Evolutionary conservation across 1,140 invertebrate genomes (phyloP), one percentile per base, ranked within the genome.

Genomic region (Heliconius melpomene): DNA sequence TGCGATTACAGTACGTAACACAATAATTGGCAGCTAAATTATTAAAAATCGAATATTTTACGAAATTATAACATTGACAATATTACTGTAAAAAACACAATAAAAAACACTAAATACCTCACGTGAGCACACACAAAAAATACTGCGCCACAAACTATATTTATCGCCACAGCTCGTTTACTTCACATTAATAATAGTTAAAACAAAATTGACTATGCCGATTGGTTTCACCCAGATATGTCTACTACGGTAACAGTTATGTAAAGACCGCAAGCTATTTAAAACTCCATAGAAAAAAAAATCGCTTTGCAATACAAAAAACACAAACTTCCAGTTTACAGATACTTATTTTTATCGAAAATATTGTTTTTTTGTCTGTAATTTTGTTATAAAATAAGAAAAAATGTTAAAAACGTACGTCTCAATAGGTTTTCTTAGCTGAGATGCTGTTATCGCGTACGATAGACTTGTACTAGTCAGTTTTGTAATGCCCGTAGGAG

Each of bases 201-300:
- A 76, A 3, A 71, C 23, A 70, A 46, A 77, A 77, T 46, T 77
- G 38, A 77, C 60, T 36, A 26, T 71, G 60, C 18, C 40, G 60
- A 5, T 50, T 29, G 32, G 70, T 70, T 71, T 77, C n/a, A 77
- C 75, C 32, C 7, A 77, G 60, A 77, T 38, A 76, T 36, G 26
- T 29, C 46, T 46, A 46, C 36, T 32, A 46, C 36, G 40, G 38
- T 32, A 70, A 5, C 71, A 76, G 79, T 81, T 81, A 83, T 83
- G 79, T 83, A 81, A 83, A 83, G 29, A 52, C 50, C 26, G 46
- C 46, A 70, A 77, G 71, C 79, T 83, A 83, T 80, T 81, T 83
- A 83, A 82, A 82, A 82, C 77, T 52, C n/a, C 16, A 46, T 46
- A 40, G 71, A 32, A n/a, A 60, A 72, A 74, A 74, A 70, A 66